These are phyloP conservation scores for Xylophagus ater DNA, from an alignment of 2,888 invertebrate species.

Conservation along the genomic window DNA sequence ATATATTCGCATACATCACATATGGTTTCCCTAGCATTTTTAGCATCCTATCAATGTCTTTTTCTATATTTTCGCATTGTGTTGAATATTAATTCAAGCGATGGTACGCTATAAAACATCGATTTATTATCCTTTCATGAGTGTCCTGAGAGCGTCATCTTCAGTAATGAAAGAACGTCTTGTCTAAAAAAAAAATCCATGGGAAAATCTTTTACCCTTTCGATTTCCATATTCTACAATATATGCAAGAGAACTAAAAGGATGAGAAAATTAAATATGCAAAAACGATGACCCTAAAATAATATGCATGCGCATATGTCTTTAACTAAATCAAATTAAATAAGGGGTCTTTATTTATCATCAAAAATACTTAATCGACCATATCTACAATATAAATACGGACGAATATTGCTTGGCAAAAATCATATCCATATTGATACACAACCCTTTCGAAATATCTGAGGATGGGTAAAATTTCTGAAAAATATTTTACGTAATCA, in stretches of 20 bases:
- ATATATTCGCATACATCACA: slow-evolving; percentile 16
- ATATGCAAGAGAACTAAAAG: slow-evolving; percentile 1
- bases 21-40: no score
- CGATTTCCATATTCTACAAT: neutral
- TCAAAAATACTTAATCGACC: slow-evolving; percentile 1
- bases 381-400: neutral
- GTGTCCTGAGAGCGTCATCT: slow-evolving; percentile 16
- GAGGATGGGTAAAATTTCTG: slow-evolving; percentile 13
- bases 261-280: slow-evolving; percentile 22
- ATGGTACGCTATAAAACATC: slow-evolving; percentile 14
- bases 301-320: slow-evolving; percentile 16
- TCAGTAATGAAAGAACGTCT: slow-evolving; percentile 7
- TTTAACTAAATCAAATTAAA: slow-evolving; percentile 2
- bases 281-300: slow-evolving; percentile 19
- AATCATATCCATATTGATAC: neutral
- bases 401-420: neutral
- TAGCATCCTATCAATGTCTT: no score
- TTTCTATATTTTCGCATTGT: neutral
- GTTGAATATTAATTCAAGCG: slow-evolving; percentile 17
- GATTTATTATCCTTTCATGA: slow-evolving; percentile 15
- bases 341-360: slow-evolving; percentile 5
- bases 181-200: slow-evolving; percentile 14
- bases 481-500: slow-evolving; percentile 21
- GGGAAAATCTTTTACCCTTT: slow-evolving; percentile 19
- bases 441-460: slow-evolving; percentile 9